Evolutionary conservation across 2,113 vertebrate species (phyloP).

Genomic region (Chaenocephalus aceratus): DNA sequence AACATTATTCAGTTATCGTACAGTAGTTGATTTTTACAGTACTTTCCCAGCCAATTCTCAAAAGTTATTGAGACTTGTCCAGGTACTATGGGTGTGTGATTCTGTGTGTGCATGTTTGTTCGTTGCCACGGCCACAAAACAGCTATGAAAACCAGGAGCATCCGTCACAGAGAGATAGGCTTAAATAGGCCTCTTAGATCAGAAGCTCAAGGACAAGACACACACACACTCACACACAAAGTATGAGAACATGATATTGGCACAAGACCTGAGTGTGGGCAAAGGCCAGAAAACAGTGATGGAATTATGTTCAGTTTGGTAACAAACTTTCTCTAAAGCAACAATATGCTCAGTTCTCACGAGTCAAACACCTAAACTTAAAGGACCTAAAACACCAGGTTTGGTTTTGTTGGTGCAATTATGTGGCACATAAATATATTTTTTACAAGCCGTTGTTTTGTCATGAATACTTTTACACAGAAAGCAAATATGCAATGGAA

Average conservation of each 20-base stretch:
- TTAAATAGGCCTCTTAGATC: slow-evolving; percentile 32
- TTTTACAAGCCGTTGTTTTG: no score
- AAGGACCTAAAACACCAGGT: no score
- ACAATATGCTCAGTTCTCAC: background rate
- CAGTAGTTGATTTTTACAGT: background rate
- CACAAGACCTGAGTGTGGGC: background rate
- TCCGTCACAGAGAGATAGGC: slow-evolving; percentile 41
- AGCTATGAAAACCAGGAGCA: slow-evolving; percentile 25
- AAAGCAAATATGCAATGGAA: no score
- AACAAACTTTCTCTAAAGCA: background rate
- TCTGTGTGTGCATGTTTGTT: slow-evolving; percentile 6
- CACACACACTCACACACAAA: background rate
- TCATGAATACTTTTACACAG: no score
- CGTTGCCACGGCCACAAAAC: slow-evolving; percentile 35
- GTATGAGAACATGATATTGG: background rate
- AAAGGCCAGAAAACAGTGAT: slow-evolving; percentile 14
- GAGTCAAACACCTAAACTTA: background rate
- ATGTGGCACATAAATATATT: no score
- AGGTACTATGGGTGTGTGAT: background rate
- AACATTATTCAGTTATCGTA: no score
- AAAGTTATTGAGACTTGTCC: background rate
- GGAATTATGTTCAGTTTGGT: background rate
- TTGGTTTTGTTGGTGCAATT: no score
- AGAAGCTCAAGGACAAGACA: slow-evolving; percentile 45
- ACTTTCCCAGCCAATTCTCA: background rate